Conservation (phyloP, 2,113 vertebrate species). For the Varanus komodoensis region DNA sequence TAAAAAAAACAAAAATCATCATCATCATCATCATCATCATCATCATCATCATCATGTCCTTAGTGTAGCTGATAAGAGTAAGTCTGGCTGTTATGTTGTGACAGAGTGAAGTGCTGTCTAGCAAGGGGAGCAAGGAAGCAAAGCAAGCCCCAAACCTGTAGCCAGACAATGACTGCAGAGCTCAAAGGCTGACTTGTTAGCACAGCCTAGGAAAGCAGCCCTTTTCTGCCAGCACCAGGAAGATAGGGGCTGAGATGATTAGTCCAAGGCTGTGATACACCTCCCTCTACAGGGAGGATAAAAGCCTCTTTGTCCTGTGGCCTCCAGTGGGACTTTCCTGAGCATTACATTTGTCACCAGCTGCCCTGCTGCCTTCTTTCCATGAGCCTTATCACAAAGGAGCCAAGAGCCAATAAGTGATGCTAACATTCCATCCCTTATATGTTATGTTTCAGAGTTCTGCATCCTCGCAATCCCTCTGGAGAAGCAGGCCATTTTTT, state of each 20-base stretch:
- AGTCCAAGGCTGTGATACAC: conserved; percentile 10
- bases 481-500: accelerated
- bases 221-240: background rate
- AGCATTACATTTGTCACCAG: conserved; percentile 2
- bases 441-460: background rate
- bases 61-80: conserved; percentile 8
- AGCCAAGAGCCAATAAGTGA: background rate
- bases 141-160: background rate
- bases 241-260: conserved; percentile 9
- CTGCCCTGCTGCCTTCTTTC: background rate
- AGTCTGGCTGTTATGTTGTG: background rate
- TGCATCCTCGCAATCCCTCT: accelerated
- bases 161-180: background rate
- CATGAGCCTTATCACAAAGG: background rate
- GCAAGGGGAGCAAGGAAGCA: background rate
- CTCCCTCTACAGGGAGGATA: conserved; percentile 18
- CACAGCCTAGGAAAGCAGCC: background rate
- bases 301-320: conserved; percentile 33
- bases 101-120: background rate
- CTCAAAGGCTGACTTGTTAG: conserved; percentile 20
- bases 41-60: too few relatives aligned
- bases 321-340: conserved; percentile 5
- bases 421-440: background rate
- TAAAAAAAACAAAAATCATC: too few relatives aligned
- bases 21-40: too few relatives aligned